Evolutionary conservation across 2,113 vertebrate genomes (phyloP).

Genomic region (Sapayoa aenigma): DNA sequence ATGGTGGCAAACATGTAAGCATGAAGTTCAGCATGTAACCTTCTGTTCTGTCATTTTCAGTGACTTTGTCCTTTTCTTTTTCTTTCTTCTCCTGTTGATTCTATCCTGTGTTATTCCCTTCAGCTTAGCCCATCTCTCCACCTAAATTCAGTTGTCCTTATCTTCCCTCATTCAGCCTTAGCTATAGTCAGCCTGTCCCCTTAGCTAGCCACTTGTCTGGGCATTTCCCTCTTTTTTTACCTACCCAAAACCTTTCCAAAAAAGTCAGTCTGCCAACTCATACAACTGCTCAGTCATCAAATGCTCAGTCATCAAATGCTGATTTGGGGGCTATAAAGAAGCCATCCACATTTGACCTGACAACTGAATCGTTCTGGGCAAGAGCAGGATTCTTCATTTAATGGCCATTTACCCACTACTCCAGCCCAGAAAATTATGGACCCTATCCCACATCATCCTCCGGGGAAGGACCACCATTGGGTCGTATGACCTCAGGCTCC

Average conservation of each 20-base stretch:
- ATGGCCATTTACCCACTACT: conserved; percentile 35
- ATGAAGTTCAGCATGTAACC: conserved; percentile 44
- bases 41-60: conserved; percentile 29
- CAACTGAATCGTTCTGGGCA: conserved; percentile 52
- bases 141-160: conserved; percentile 11
- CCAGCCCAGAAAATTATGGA: conserved; percentile 45
- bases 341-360: conserved; percentile 42
- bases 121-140: not conserved
- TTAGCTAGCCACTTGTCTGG: conserved; percentile 13
- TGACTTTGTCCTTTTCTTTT: conserved; percentile 63
- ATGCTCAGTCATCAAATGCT: conserved; percentile 17
- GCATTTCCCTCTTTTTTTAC: not conserved
- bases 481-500: conserved; percentile 14
- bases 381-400: conserved; percentile 58
- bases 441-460: conserved; percentile 8
- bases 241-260: conserved; percentile 19
- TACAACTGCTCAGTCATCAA: conserved; percentile 5
- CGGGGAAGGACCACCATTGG: conserved; percentile 38
- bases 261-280: not conserved
- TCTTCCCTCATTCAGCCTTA: conserved; percentile 17
- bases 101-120: conserved; percentile 48
- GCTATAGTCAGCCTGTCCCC: not conserved
- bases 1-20: not conserved
- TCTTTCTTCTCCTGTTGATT: conserved; percentile 50
- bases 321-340: conserved; percentile 49